Evolutionary conservation across 2,797 vertebrate genomes (phyloP), one percentile per base, ranked within the genome.

Genomic region (Agapornis canus): DNA sequence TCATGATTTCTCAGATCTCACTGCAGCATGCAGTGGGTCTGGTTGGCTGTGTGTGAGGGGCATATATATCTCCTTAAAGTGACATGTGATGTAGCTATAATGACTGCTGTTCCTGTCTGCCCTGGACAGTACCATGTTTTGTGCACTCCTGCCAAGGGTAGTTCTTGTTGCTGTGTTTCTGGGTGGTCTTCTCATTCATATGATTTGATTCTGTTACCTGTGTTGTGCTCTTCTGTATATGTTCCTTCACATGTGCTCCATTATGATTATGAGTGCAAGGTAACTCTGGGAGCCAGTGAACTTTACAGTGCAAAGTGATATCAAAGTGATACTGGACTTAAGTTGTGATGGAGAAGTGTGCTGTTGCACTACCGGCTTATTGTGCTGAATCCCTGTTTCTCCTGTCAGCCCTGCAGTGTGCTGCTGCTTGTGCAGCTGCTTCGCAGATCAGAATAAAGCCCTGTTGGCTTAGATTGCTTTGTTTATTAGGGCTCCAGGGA

Each of bases 401-500:
- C 11, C 81, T 75, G 56, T 35, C 68, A 78, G 91, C 63, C 37
- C 69, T 39, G 76, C 81, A 13, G 70, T 2, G 45, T 63, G 52
- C 47, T 59, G 71, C 85, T 0, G 20, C 72, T 70, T 73, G 57
- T 52, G 76, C 94, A 92, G 77, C 85, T 94, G 81, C 5, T 5
- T 65, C 5, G 1, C 1, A 5, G 56, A 75, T 83, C 80, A 85
- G 79, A 75, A 79, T 70, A 72, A 92, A 85, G 49, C 63, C 49
- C 37, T 81, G 68, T 60, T 80, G 72, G 70, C 80, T 88, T 56
- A 39, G 71, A 75, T 21, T 25, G 49, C 39, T 91, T 91, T 88
- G 69, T 81, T 82, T 89, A 80, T 77, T 72, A 87, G 66, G 65
- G 57, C 91, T 92, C 85, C 65, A n/a, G 92, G 72, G 91, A 83